Conservation (phyloP, 2,113 vertebrate genomes). For the Oenanthe oenanthe region DNA sequence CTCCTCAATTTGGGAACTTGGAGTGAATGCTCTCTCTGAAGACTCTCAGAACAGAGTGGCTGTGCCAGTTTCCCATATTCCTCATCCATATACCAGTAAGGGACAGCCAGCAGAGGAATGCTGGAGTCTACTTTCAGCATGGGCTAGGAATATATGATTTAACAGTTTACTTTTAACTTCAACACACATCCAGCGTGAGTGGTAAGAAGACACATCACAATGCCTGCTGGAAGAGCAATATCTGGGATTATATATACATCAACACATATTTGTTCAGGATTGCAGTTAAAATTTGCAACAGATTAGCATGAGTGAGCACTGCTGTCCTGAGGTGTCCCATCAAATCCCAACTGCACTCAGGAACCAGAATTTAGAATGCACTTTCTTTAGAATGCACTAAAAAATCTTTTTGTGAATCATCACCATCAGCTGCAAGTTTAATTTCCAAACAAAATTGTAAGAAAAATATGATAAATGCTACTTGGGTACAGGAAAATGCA, state of each 20-base stretch:
- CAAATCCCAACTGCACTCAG: not conserved
- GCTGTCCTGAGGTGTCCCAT: not conserved
- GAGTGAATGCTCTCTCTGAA: not conserved
- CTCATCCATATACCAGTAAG: not conserved
- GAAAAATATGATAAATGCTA: not conserved
- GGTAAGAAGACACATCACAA: not conserved
- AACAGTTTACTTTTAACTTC: not conserved
- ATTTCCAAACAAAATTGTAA: not conserved
- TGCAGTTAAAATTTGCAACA: not conserved
- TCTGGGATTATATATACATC: not conserved
- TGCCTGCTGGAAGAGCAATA: not conserved
- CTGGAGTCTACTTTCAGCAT: not conserved
- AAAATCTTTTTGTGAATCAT: not conserved
- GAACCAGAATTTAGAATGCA: not conserved
- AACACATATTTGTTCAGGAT: rapidly evolving
- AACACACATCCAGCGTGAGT: not conserved
- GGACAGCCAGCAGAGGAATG: not conserved
- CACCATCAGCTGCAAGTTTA: not conserved
- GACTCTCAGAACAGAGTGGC: not conserved
- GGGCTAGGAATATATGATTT: not conserved
- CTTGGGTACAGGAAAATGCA: not conserved
- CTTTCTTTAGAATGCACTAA: not conserved
- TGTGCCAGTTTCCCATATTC: not conserved
- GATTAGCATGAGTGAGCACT: not conserved
- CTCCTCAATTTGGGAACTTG: not conserved